phyloP scores from a whole-genome alignment of 2,888 invertebrate species.

The Diadegma fenestrale region DNA sequence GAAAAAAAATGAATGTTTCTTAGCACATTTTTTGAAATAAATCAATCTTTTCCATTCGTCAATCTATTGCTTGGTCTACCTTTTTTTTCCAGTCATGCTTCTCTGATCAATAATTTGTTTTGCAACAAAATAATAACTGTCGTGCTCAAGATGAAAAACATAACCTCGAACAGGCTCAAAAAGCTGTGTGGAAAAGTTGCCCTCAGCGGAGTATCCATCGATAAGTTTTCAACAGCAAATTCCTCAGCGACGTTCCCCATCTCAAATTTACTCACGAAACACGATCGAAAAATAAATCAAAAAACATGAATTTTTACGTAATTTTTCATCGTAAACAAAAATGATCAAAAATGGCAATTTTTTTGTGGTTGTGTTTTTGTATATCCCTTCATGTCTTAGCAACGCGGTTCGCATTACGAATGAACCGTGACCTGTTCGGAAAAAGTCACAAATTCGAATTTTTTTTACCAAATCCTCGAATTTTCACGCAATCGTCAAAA shows the following conservation, averaged over 20 bases:
- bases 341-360: neutral
- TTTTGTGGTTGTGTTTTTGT: neutral
- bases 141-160: slow-evolving; percentile 33
- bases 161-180: slow-evolving; percentile 56
- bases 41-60: slow-evolving; percentile 3
- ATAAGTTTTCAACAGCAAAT: neutral
- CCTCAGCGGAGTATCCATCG: neutral
- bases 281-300: neutral
- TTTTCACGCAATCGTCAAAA: too few relatives aligned
- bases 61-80: neutral
- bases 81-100: neutral
- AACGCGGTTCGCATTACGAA: neutral
- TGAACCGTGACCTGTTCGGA: neutral
- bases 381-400: neutral
- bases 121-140: slow-evolving; percentile 19
- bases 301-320: neutral
- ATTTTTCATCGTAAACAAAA: neutral
- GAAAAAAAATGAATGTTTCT: slow-evolving; percentile 41
- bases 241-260: neutral
- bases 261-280: neutral
- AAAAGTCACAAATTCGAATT: neutral
- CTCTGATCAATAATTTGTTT: slow-evolving; percentile 26
- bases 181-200: slow-evolving; percentile 5
- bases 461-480: neutral
- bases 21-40: slow-evolving; percentile 35